Base-by-base conservation (phyloP, 2,113 vertebrate species). In the Ciconia maguari region DNA sequence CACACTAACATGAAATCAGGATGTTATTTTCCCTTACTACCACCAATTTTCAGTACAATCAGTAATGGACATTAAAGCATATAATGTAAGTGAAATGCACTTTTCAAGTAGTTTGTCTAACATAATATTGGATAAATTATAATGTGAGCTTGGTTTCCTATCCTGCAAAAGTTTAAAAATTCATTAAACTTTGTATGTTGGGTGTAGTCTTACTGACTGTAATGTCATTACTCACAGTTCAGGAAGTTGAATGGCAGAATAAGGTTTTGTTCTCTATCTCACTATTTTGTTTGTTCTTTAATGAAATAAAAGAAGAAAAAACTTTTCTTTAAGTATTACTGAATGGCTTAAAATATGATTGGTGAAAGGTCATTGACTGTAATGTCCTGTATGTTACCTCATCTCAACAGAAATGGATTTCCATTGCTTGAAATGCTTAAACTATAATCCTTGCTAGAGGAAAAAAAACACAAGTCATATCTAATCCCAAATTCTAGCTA, bases 401-500 rank as follows among this genome's bases (percentile, higher is more conserved):
- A 34, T 44, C 48, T 89, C 57, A 84, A 36, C 10, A 52, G 36
- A 94, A 91, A 70, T 51, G 25, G 1, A 86, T 86, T 90, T 32
- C 20, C 14, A 79, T 89, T 60, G 34, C 46, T 94, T 89, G 61
- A 97, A 96, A 89, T 57, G 65, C 66, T 97, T 66, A 42, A 66
- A 71, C 30, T 51, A 7, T 95, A 82, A 95, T 83, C 52, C 72
- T 92, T 51, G 25, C 11, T 55, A 49, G 13, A 92, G 49, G 16
- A 41, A 90, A 91, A 91, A 91, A 52, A 93, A 55, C 6, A 1
- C 70, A 96, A 96, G 54, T 83, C 27, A 66, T 87, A 94, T 91
- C 71, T 96, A 83, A 94, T 60, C 76, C 89, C 87, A 94, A 95
- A 94, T 94, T 94, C 83, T 92, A 90, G 4, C 70, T 68, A 44